Evolutionary conservation across 2,113 vertebrate species (phyloP), one percentile per base, ranked within the genome.

Genomic region (Cebus imitator): DNA sequence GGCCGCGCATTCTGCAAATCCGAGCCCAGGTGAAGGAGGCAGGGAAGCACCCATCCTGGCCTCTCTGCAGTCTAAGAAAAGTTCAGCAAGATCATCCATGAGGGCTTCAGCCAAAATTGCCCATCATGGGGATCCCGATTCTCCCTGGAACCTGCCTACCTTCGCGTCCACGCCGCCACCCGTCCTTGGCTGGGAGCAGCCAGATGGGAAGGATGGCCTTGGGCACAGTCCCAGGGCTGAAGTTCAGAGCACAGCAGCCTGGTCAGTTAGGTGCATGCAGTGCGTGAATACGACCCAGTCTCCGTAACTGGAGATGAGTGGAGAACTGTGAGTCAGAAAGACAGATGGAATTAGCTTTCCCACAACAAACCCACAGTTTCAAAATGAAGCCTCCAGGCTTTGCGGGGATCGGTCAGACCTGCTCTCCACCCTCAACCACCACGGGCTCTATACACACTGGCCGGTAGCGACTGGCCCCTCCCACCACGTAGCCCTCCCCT

Each of bases 51-150:
- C 1, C 13, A 2, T 5, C 58, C 58, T 8, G 1, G 50, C 23
- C 14, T 2, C n/a, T 84, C 58, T 16, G 45, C 30, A 4, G 79
- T 14, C n/a, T 27, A 3, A 14, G 75, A 27, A 27, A 45, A 48
- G 75, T 8, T 32, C 75, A 48, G 10, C 32, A 58, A 55, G 23
- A 16, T 8, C 55, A 4, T 6, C 2, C 1, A 2, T 6, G 55
- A 75, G n/a, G 7, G 40, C 48, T 17, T 0, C 45, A 0, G 7
- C 37, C n/a, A 14, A 6, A 61, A 75, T 25, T 3, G 21, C 64
- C 32, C 14, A 0, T 17, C 1, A 0, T 0, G 23, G 87, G 37
- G 18, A 10, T 7, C 48, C 61, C 30, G 11, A 0, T 48, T 57
- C 45, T 52, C 76, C 61, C 8, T 13, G 64, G 83, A 57, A 52